Conservation (phyloP, 2,888 invertebrate species). For the Himalopsyche anomala region DNA sequence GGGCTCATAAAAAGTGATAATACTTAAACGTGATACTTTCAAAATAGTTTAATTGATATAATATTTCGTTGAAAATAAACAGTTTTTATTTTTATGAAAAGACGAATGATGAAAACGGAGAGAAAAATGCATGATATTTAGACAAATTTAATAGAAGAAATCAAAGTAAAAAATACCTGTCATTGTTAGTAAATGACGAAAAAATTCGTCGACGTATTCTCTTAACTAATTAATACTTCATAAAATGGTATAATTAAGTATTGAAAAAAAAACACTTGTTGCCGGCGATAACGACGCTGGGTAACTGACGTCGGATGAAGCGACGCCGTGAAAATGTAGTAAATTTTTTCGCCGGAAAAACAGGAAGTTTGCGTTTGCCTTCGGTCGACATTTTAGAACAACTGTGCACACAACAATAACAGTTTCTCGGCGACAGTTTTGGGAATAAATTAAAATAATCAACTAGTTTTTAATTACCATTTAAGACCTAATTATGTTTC, state of each 20-base stretch:
- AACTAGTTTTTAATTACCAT: too few species aligned
- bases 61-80: too few species aligned
- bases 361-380: constrained; percentile 8
- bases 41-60: too few species aligned
- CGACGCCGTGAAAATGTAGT: constrained; percentile 1
- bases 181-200: background rate
- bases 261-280: background rate
- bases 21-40: too few species aligned
- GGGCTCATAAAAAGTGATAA: too few species aligned
- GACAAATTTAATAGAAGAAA: too few species aligned
- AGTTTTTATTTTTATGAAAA: too few species aligned
- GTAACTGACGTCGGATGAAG: background rate
- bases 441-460: background rate
- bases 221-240: background rate
- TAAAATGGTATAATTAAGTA: background rate
- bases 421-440: background rate
- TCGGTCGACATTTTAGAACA: background rate
- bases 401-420: background rate
- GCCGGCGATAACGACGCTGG: background rate
- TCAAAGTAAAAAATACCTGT: background rate
- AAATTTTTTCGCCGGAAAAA: background rate
- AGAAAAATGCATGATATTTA: too few species aligned
- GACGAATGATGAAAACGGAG: too few species aligned
- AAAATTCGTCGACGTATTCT: background rate
- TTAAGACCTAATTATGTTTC: too few species aligned